These are phyloP conservation scores for Drosophila kanapiae DNA, from an alignment of 1,140 invertebrate species.

Conservation along the genomic window DNA sequence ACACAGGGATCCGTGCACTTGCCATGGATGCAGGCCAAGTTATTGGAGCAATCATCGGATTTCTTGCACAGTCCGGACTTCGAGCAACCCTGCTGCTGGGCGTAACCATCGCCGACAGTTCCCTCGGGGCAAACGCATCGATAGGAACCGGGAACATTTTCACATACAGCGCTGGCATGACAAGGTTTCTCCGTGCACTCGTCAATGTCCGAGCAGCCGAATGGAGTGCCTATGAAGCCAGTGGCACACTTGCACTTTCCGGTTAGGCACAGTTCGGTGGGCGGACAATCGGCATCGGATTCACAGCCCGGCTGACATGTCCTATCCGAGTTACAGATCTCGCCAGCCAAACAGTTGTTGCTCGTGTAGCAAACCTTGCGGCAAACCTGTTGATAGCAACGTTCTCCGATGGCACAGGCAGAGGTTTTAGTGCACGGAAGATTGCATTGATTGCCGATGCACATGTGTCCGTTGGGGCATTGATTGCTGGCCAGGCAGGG, in stretches of 20 bases:
- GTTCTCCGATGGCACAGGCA: constrained; percentile 93
- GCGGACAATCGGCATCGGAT: constrained; percentile 91
- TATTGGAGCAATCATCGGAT: constrained; percentile 90
- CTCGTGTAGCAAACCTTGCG: constrained; percentile 95
- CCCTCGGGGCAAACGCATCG: constrained; percentile 91
- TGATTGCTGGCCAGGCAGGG: constrained; percentile 88
- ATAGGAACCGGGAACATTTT: constrained; percentile 93
- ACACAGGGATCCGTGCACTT: constrained; percentile 92
- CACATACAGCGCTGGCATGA: constrained; percentile 91
- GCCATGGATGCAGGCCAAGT: constrained; percentile 89
- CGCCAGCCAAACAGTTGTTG: constrained; percentile 94
- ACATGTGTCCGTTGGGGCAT: constrained; percentile 91
- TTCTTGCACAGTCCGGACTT: constrained; percentile 90
- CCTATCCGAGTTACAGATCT: constrained; percentile 93
- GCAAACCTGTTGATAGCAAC: constrained; percentile 92
- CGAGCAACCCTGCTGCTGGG: constrained; percentile 89
- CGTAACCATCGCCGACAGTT: constrained; percentile 92
- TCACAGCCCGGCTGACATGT: constrained; percentile 93
- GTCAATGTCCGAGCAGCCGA: constrained; percentile 91
- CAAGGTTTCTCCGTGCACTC: constrained; percentile 93
- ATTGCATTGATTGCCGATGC: constrained; percentile 91
- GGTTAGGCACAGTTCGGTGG: constrained; percentile 92
- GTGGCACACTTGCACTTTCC: constrained; percentile 92
- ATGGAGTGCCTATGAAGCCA: constrained; percentile 89
- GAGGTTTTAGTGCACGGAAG: constrained; percentile 90